Conservation (phyloP, 1,140 invertebrate genomes). For the Scaptomyza hsui region DNA sequence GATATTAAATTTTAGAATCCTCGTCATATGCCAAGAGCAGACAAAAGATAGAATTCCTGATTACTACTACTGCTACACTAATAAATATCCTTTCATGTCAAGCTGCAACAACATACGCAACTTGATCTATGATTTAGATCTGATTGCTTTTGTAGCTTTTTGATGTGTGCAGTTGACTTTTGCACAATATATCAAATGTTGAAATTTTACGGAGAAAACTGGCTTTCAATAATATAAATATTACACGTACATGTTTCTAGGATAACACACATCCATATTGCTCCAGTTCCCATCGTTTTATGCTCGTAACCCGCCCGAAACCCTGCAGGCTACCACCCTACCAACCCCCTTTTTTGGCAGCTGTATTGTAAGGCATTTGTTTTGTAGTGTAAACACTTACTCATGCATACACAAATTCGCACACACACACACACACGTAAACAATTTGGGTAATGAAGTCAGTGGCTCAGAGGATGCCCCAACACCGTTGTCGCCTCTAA, state of each 20-base stretch:
- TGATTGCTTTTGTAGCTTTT: neutral
- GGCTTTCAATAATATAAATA: slow-evolving; percentile 55
- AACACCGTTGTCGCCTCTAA: slow-evolving; percentile 37
- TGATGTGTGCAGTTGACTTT: slow-evolving; percentile 25
- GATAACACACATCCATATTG: slow-evolving; percentile 21
- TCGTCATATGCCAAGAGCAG: neutral
- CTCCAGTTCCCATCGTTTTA: slow-evolving; percentile 29
- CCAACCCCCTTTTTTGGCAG: slow-evolving; percentile 16
- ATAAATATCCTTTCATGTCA: neutral
- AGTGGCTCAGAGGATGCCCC: slow-evolving; percentile 37
- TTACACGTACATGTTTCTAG: slow-evolving; percentile 14
- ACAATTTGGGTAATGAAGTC: slow-evolving; percentile 63
- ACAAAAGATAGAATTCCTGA: too few species aligned
- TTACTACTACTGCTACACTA: too few species aligned
- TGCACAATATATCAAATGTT: slow-evolving; percentile 9
- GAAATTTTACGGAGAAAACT: slow-evolving; percentile 40
- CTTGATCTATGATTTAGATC: neutral
- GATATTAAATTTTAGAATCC: neutral
- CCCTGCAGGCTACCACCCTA: neutral
- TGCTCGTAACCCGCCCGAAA: slow-evolving; percentile 4
- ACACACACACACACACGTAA: slow-evolving; percentile 41
- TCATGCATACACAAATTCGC: slow-evolving; percentile 42
- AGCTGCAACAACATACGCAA: too few species aligned
- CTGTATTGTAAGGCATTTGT: slow-evolving; percentile 57
- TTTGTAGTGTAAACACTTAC: slow-evolving; percentile 53